Conservation (phyloP, 2,888 invertebrate species). For the Agapostemon virescens region DNA sequence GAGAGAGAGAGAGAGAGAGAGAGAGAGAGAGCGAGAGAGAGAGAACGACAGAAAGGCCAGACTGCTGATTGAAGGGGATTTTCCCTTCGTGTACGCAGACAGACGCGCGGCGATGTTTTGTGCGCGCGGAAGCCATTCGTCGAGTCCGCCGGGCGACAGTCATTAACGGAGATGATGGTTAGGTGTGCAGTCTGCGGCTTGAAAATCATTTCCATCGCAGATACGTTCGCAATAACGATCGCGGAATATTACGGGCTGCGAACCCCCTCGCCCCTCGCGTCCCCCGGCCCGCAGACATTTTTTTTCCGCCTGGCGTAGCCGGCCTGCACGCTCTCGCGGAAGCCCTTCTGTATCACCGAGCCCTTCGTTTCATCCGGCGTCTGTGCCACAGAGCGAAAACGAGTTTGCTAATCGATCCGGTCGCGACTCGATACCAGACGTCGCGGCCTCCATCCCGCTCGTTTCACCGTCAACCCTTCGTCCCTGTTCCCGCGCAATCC, state of each 20-base stretch:
- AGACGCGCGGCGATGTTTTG: conserved; percentile 34
- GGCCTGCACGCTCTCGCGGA: background rate
- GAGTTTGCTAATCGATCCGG: conserved; percentile 69
- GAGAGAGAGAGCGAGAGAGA: too few relatives aligned
- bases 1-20: too few relatives aligned
- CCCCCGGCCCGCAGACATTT: background rate
- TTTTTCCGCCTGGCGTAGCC: conserved; percentile 5
- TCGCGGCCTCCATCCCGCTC: background rate
- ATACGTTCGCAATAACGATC: conserved; percentile 69
- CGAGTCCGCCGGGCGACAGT: conserved; percentile 64
- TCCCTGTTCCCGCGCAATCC: background rate
- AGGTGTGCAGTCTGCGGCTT: conserved; percentile 63
- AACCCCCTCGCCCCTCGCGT: background rate
- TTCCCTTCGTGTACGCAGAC: conserved; percentile 31
- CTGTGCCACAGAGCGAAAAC: conserved; percentile 39
- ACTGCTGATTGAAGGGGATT: conserved; percentile 51
- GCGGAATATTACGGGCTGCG: conserved; percentile 61
- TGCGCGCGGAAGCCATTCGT: conserved; percentile 27
- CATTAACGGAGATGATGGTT: conserved; percentile 75
- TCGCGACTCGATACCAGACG: conserved; percentile 55
- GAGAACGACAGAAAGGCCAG: background rate
- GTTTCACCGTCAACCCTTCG: background rate
- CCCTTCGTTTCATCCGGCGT: conserved; percentile 26
- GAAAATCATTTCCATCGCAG: conserved; percentile 70
- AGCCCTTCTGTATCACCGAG: conserved; percentile 16